Evolutionary conservation across 2,888 invertebrate genomes (phyloP), one percentile per base, ranked within the genome.

Genomic region (Synergus gifuensis): DNA sequence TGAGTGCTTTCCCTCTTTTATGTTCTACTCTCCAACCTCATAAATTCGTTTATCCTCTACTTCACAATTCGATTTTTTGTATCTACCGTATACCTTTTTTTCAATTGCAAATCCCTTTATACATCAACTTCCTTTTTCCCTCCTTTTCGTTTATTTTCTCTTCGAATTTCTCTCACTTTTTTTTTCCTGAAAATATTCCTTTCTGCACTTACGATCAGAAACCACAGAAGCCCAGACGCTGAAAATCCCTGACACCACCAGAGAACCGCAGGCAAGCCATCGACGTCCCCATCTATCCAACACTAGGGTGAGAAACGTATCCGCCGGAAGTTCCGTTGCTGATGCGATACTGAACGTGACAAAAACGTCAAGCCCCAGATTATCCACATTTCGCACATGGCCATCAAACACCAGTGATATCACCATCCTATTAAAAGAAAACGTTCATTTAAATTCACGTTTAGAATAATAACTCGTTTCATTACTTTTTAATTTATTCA

Each of bases 401-500:
- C 97, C 97, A 88, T 98, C 97, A 91, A 97, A 97, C 0, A 97
- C 97, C 88, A 98, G 89, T 0, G 97, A 97, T 79, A 97, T 96
- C n/a, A 96, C 95, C 96, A 97, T 97, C 93, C 94, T 94, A 83
- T 16, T 64, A 67, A 44, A 78, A 63, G 58, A 77, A 22, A 4
- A 77, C 18, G 22, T 14, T 44, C 11, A 42, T 64, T 63, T 76
- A 76, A 58, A 42, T 77, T 73, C 49, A 49, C 18, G 58, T 46
- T 28, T 28, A 69, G 22, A 9, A 28, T 14, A 12, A 44, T 67
- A 18, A 54, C 8, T 22, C 12, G n/a, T 46, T 66, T 49, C n/a
- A 42, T 64, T 9, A 54, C 44, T 63, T 77, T n/a, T 58, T 16
- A 36, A 62, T 58, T 40, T 5, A n/a, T 44, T 44, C 44, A 44